phyloP scores from a whole-genome alignment of 2,888 invertebrate species.

The Eulithis testata region DNA sequence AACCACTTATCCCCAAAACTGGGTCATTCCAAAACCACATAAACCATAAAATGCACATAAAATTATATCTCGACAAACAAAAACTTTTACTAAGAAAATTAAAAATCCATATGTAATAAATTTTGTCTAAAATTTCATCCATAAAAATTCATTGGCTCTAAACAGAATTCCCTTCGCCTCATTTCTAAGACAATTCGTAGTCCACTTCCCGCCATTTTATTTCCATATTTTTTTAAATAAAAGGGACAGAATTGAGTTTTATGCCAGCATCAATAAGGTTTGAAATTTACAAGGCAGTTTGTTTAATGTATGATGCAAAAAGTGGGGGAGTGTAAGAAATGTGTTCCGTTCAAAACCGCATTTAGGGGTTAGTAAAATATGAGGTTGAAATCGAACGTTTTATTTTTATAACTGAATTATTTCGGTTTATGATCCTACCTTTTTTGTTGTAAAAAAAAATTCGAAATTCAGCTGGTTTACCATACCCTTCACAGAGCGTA shows the following conservation, averaged over 20 bases:
- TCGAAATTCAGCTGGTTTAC: no score
- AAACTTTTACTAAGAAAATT: conserved; percentile 48
- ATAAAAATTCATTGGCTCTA: conserved; percentile 77
- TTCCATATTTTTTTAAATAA: conserved; percentile 63
- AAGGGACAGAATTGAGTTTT: conserved; percentile 11
- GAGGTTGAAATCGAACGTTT: conserved; percentile 57
- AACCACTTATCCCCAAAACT: conserved; percentile 31
- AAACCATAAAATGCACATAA: conserved; percentile 53
- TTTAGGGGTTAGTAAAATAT: conserved; percentile 58
- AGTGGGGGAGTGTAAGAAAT: conserved; percentile 64
- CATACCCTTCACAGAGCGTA: no score
- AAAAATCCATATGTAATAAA: conserved; percentile 51
- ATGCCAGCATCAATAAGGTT: conserved; percentile 12
- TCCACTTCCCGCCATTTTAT: conserved; percentile 76
- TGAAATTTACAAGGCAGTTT: conserved; percentile 17
- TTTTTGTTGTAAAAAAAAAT: no score
- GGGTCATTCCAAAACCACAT: conserved; percentile 40
- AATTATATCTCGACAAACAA: conserved; percentile 54
- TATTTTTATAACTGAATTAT: conserved; percentile 40
- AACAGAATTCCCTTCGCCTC: conserved; percentile 63
- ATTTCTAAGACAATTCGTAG: conserved; percentile 75
- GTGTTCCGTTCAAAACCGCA: conserved; percentile 71
- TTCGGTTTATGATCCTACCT: not conserved
- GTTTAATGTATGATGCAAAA: conserved; percentile 54
- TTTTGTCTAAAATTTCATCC: conserved; percentile 52